Conservation (phyloP, 2,888 invertebrate species). For the Eubasilissa splendida region DNA sequence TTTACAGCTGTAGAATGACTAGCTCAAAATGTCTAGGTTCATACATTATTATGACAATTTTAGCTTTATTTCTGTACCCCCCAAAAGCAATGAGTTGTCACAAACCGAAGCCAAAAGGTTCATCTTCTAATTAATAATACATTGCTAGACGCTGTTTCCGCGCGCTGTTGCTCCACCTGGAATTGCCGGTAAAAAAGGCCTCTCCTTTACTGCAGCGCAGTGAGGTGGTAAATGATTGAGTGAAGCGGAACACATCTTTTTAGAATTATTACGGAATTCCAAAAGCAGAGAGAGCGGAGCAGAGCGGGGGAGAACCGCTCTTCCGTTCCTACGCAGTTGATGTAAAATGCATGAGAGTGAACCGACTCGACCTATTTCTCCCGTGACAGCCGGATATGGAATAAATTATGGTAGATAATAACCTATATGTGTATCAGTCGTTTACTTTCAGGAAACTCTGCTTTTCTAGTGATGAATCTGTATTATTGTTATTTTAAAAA, state of each 20-base stretch:
- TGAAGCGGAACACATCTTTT: not conserved
- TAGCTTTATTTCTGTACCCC: too few relatives aligned
- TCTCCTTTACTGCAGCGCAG: not conserved
- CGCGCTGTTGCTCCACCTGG: too few relatives aligned
- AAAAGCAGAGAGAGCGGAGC: not conserved
- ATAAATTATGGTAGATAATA: conserved; percentile 7
- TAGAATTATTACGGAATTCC: not conserved
- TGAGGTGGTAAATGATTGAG: not conserved
- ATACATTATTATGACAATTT: too few relatives aligned
- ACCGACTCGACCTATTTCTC: not conserved
- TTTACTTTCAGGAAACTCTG: not conserved
- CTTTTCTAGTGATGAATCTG: too few relatives aligned
- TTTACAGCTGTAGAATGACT: too few relatives aligned
- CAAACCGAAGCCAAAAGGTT: too few relatives aligned
- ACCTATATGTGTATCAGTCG: not conserved
- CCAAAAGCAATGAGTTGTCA: too few relatives aligned
- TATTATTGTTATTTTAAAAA: too few relatives aligned
- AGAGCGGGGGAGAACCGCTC: not conserved
- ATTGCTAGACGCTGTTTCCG: too few relatives aligned
- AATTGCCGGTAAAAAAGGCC: too few relatives aligned
- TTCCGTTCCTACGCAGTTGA: not conserved
- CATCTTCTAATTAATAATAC: too few relatives aligned
- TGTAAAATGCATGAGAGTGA: conserved; percentile 14
- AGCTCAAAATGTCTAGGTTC: too few relatives aligned
- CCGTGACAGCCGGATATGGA: conserved; percentile 18